Conservation (phyloP, 2,113 vertebrate species). For the Antechinus stuartii region DNA sequence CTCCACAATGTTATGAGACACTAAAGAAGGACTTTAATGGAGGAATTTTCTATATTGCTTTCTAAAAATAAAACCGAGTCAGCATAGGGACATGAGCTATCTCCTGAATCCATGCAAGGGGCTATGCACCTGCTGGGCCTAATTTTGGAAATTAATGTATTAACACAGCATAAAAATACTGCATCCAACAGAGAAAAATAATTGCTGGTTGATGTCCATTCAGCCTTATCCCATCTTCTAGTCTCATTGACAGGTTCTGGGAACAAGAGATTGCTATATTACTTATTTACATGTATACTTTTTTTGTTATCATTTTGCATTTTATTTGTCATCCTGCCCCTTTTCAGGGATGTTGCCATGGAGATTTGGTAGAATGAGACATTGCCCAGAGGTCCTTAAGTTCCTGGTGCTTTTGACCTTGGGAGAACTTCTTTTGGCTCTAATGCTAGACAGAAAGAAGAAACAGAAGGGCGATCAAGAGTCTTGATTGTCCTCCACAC, state of each 20-base stretch:
- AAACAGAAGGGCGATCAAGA: neutral
- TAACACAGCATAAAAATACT: neutral
- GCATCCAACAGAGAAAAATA: neutral
- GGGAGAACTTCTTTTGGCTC: neutral
- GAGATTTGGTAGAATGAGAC: neutral
- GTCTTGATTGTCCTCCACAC: neutral
- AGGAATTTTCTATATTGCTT: neutral
- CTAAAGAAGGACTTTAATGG: neutral
- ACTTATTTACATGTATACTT: neutral
- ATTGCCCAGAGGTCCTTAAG: neutral
- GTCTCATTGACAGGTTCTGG: neutral
- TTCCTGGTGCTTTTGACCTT: neutral
- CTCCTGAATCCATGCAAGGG: neutral
- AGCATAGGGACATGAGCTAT: neutral
- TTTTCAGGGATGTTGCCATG: neutral
- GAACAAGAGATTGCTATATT: neutral
- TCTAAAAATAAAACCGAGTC: neutral
- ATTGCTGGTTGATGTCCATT: neutral
- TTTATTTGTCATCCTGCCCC: neutral
- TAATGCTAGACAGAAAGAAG: neutral
- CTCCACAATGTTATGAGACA: neutral
- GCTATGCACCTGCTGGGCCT: conserved; percentile 1
- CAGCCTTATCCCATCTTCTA: neutral
- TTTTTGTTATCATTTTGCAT: neutral
- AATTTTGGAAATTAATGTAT: conserved; percentile 1